phyloP scores from a whole-genome alignment of 2,113 vertebrate genomes.

The Mesembrinibis cayennensis region DNA sequence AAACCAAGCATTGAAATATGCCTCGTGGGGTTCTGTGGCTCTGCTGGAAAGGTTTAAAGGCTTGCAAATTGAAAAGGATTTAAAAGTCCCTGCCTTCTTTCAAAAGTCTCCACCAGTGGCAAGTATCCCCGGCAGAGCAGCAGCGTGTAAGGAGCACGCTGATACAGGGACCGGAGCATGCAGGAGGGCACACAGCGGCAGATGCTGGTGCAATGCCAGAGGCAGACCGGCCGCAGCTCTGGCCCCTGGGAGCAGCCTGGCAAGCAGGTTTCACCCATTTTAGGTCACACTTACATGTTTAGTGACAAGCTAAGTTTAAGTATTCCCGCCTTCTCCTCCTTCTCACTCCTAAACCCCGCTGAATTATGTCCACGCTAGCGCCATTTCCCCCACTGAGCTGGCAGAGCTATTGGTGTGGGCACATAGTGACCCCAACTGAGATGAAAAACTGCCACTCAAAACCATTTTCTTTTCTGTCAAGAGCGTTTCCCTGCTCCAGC shows the following conservation, averaged over 20 bases:
- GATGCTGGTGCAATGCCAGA: neutral
- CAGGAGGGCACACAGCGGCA: rapidly evolving
- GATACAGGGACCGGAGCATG: rapidly evolving
- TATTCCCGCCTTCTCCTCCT: neutral
- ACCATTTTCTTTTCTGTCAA: neutral
- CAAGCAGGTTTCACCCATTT: neutral
- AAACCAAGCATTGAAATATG: neutral
- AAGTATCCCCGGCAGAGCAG: rapidly evolving
- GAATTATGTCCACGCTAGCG: rapidly evolving
- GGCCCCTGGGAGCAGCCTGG: neutral
- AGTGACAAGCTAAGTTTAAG: neutral
- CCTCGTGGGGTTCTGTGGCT: neutral
- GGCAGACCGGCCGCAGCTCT: neutral
- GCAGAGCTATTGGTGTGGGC: neutral
- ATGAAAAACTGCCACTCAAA: neutral
- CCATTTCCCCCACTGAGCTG: neutral
- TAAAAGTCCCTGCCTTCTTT: neutral
- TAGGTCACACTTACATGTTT: neutral
- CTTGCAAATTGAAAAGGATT: neutral
- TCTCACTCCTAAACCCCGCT: neutral
- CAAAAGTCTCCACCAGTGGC: neutral
- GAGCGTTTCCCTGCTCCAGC: neutral
- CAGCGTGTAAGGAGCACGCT: rapidly evolving
- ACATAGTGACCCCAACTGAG: neutral
- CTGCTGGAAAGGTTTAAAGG: neutral